Evolutionary conservation across 92 coral and sea anemone genomes (phyloP).

Genomic region (Blastomussa wellsi): DNA sequence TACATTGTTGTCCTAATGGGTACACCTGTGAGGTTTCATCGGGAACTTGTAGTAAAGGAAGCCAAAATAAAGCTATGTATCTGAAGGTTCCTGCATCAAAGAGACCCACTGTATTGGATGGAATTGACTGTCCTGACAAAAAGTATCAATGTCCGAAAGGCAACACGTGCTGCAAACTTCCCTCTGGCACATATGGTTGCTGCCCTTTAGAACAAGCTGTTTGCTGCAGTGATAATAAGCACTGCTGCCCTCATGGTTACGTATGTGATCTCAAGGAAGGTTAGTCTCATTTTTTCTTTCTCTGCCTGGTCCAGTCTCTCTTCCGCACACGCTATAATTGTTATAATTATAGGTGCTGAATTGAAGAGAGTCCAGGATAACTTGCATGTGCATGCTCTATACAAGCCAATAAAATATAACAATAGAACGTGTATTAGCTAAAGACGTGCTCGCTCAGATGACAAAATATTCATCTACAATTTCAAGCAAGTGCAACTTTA

Average conservation of each 20-base stretch:
- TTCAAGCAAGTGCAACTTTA: too few species aligned
- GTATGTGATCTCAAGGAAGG: conserved; percentile 41
- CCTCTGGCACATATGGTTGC: conserved; percentile 48
- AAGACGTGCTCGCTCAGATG: too few species aligned
- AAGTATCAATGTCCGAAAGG: conserved; percentile 37
- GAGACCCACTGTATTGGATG: background rate
- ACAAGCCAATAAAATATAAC: too few species aligned
- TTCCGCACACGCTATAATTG: too few species aligned
- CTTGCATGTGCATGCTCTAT: too few species aligned
- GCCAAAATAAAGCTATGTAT: background rate
- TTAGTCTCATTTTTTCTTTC: background rate
- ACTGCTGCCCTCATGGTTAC: conserved; percentile 68
- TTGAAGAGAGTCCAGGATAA: too few species aligned
- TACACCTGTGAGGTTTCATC: conserved; percentile 54
- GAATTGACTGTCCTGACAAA: conserved; percentile 33
- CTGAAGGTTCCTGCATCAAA: conserved; percentile 19
- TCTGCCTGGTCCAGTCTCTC: background rate
- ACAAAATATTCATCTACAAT: too few species aligned
- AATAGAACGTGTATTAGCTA: too few species aligned
- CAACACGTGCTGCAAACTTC: conserved; percentile 26
- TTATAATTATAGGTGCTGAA: too few species aligned
- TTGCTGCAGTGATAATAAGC: conserved; percentile 45
- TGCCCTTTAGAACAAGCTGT: conserved; percentile 60
- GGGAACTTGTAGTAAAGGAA: conserved; percentile 41
- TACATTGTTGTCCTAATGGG: conserved; percentile 70